A percentile compares a stretch with the other conserved stretches of the same genome.
phyloP scores from a whole-genome alignment of 2,888 invertebrate species.

The Nomada fabriciana region DNA sequence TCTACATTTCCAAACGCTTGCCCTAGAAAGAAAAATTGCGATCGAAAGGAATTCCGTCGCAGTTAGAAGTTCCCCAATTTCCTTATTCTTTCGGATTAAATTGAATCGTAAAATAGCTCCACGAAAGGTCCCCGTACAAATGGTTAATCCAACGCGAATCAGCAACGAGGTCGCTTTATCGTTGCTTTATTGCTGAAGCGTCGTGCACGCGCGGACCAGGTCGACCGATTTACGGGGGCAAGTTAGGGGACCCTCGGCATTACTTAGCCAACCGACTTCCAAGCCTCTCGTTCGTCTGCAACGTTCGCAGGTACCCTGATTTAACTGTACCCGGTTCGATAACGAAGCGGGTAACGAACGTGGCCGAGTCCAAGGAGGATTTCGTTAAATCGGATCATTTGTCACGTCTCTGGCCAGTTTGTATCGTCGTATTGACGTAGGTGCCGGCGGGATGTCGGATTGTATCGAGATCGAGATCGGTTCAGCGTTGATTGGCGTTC shows the following conservation, averaged over 20 bases:
- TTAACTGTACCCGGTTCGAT: constrained; percentile 59
- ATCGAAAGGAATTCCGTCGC: background rate
- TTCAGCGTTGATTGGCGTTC: constrained; percentile 73
- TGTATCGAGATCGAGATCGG: constrained; percentile 68
- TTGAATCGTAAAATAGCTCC: constrained; percentile 26
- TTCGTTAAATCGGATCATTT: constrained; percentile 76
- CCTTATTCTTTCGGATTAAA: constrained; percentile 18
- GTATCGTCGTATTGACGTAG: constrained; percentile 54
- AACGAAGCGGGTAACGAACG: constrained; percentile 69
- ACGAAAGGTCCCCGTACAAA: constrained; percentile 42
- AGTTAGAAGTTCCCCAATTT: background rate
- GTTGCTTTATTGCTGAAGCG: constrained; percentile 42
- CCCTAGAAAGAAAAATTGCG: background rate
- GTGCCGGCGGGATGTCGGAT: constrained; percentile 70
- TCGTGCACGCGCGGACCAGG: constrained; percentile 22
- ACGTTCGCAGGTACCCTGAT: constrained; percentile 57
- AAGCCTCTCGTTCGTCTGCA: constrained; percentile 31
- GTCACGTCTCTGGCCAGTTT: constrained; percentile 64
- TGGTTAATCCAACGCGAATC: constrained; percentile 55
- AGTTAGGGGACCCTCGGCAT: constrained; percentile 42
- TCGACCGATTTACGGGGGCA: constrained; percentile 53
- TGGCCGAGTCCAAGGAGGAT: constrained; percentile 56
- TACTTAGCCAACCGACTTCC: constrained; percentile 53
- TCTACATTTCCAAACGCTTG: background rate
- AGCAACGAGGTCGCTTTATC: constrained; percentile 32